Base-by-base conservation (phyloP, 2,113 vertebrate genomes). In the Arothron firmamentum region DNA sequence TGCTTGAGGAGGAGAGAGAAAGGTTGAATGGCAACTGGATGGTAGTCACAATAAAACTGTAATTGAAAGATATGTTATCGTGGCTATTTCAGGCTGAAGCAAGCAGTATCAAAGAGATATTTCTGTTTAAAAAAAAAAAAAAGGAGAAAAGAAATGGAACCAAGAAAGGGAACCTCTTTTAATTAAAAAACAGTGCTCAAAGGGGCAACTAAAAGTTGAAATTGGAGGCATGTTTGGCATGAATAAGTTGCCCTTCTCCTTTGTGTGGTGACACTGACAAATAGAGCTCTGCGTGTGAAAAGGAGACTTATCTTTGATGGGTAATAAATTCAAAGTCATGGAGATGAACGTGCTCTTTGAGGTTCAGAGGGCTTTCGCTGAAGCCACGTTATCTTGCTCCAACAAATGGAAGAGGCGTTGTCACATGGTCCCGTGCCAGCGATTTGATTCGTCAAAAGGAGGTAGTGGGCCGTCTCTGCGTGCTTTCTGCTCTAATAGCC, bases 61-160 rank as follows among this genome's bases (percentile, higher is more conserved):
- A 91, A 91, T 91, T 91, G 88, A 91, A 90, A 90, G 90, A 91
- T 90, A 89, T 77, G 88, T 89, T 91, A 90, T 90, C 87, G 63
- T 83, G 82, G 81, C 80, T 77, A 86, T 84, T 87, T 85, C 74
- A 74, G 79, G 73, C 68, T 47, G 56, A 50, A 67, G 74, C 67
- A 76, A 83, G 78, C 79, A 74, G 62, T 87, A 88, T 89, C 85
- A 83, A 75, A 81, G 82, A 84, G 82, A 82, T 81, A 76, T 75
- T 79, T 67, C 74, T 64, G 69, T 66, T 81, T 2, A 65, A 62
- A 78, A 75, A 79, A 85, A 72, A 28, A 65, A 62, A 78, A 75
- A 79, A 85, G 74, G 38, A 75, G 88, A 74, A 28, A 59, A 52
- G 62, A 41, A 42, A 73, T 81, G 77, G 88, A n/a, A 16, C 15